These are phyloP conservation scores for Psephotus haematonotus DNA, from an alignment of 2,113 vertebrate species.

Conservation along the genomic window DNA sequence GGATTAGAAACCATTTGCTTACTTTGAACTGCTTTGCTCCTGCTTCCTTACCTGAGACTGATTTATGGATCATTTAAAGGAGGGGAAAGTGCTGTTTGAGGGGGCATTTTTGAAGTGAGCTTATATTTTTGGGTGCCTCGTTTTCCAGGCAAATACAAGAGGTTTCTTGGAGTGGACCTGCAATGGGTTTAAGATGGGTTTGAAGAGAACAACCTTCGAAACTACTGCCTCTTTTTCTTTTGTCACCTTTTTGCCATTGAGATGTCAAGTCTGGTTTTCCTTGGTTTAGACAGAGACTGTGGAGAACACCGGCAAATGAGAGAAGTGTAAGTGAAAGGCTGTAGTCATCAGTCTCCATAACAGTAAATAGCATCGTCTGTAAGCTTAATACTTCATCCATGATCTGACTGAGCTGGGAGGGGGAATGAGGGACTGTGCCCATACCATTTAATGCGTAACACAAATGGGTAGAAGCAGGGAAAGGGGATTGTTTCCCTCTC, in stretches of 20 bases:
- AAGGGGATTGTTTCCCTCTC: not conserved
- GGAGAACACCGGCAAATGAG: not conserved
- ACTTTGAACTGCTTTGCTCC: not conserved
- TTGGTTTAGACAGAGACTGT: not conserved
- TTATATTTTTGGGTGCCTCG: not conserved
- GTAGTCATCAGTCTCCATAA: not conserved
- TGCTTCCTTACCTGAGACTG: not conserved
- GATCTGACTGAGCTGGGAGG: not conserved
- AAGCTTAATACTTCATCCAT: not conserved
- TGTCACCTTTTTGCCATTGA: not conserved
- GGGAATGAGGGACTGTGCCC: not conserved
- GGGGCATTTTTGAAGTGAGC: not conserved
- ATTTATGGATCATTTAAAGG: not conserved
- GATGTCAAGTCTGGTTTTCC: not conserved
- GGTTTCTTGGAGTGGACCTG: not conserved
- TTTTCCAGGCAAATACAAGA: not conserved
- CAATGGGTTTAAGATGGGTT: not conserved
- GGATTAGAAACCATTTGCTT: not conserved
- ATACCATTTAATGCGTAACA: fast-evolving
- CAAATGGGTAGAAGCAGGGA: not conserved
- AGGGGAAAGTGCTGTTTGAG: not conserved
- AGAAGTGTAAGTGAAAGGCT: not conserved
- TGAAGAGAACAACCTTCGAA: not conserved
- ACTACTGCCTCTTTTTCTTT: not conserved
- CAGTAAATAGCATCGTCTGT: not conserved